Percentiles rank a stretch among this genome's conserved stretches.
Evolutionary conservation across 2,797 vertebrate genomes (phyloP).

Genomic region (Lithobates sylvaticus): DNA sequence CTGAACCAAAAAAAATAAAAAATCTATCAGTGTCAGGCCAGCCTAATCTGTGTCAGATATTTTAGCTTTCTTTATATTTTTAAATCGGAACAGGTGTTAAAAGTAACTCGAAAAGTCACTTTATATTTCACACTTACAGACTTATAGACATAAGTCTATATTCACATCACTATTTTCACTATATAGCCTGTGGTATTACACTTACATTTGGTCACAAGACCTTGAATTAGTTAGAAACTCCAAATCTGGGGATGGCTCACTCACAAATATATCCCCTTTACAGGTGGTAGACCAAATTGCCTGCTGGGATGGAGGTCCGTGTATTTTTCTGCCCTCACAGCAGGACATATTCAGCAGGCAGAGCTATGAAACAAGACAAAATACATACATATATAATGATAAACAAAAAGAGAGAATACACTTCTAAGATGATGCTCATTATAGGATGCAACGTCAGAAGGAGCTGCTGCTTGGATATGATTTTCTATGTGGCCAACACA

Average conservation of each 20-base stretch:
- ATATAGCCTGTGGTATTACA: slow-evolving; percentile 2
- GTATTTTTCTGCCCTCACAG: slow-evolving; percentile 88
- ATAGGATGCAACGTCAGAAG: too few species aligned
- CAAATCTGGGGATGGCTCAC: slow-evolving; percentile 86
- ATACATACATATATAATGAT: not conserved
- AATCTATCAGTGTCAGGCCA: too few species aligned
- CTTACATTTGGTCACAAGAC: slow-evolving; percentile 96
- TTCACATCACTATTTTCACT: too few species aligned
- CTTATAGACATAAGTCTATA: too few species aligned
- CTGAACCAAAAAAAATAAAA: too few species aligned
- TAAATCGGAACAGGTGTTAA: too few species aligned
- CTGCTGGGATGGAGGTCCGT: slow-evolving; percentile 88
- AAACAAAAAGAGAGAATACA: not conserved
- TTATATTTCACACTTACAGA: too few species aligned
- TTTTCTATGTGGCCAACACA: too few species aligned
- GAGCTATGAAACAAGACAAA: slow-evolving; percentile 76
- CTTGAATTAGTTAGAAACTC: slow-evolving; percentile 82
- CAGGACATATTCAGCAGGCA: slow-evolving; percentile 89
- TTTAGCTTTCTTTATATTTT: too few species aligned
- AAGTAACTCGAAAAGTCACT: too few species aligned
- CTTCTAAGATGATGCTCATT: not conserved
- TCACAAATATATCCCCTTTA: slow-evolving; percentile 96
- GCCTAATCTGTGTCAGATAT: too few species aligned
- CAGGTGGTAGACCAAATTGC: slow-evolving; percentile 97
- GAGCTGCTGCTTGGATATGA: too few species aligned